Percentiles rank a stretch among this genome's conserved stretches.
phyloP scores from a whole-genome alignment of 2,113 vertebrate genomes.

The Platichthys stellatus region DNA sequence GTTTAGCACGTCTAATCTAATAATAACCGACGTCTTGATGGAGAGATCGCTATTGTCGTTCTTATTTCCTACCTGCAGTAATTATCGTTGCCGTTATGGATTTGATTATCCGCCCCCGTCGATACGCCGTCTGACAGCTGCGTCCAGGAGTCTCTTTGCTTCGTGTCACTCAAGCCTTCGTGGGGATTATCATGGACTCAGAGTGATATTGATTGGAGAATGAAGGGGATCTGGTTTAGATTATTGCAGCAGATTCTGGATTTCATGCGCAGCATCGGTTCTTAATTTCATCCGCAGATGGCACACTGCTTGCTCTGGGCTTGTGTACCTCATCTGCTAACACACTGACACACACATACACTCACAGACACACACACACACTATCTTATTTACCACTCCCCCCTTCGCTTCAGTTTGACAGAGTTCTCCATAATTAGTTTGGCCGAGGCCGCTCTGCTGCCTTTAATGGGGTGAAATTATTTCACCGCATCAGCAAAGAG shows the following conservation, averaged over 20 bases:
- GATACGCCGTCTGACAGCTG: constrained; percentile 32
- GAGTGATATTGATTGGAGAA: constrained; percentile 51
- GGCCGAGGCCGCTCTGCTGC: constrained; percentile 51
- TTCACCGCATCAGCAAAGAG: constrained; percentile 64
- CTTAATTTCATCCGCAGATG: constrained; percentile 52
- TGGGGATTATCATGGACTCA: constrained; percentile 21
- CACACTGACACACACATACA: background rate
- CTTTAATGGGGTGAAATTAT: constrained; percentile 72
- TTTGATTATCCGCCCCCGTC: constrained; percentile 26
- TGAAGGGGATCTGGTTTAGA: constrained; percentile 50
- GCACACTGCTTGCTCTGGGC: background rate
- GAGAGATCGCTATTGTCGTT: constrained; percentile 26
- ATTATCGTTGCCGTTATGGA: constrained; percentile 28
- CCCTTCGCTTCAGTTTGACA: constrained; percentile 45
- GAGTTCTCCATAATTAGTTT: constrained; percentile 71
- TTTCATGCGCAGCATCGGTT: constrained; percentile 24
- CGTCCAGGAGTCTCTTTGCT: constrained; percentile 23
- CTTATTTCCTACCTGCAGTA: constrained; percentile 1
- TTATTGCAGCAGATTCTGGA: constrained; percentile 38
- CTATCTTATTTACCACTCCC: constrained; percentile 46
- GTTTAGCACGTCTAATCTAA: constrained; percentile 16
- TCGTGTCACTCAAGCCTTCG: constrained; percentile 6
- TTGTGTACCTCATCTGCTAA: constrained; percentile 29
- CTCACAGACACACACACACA: constrained; percentile 26
- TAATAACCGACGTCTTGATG: constrained; percentile 33